A percentile compares a stretch with the other conserved stretches of the same genome.
Evolutionary conservation across 2,888 invertebrate genomes (phyloP).

Genomic region (Lamproptera curius): DNA sequence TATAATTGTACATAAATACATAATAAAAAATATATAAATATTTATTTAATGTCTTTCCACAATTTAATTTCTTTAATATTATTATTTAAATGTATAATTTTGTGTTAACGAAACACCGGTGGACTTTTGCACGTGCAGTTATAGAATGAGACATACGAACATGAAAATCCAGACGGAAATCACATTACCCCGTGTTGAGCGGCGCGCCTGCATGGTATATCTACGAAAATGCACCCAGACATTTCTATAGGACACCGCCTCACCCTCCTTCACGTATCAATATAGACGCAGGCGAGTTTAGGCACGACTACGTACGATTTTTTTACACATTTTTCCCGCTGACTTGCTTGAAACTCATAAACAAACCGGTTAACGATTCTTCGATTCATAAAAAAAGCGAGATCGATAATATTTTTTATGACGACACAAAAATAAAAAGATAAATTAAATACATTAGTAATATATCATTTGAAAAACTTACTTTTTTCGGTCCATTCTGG

Average conservation of each 20-base stretch:
- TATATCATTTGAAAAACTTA: constrained; percentile 56
- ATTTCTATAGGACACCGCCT: constrained; percentile 55
- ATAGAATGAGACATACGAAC: constrained; percentile 34
- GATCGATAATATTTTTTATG: constrained; percentile 25
- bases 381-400: constrained; percentile 14
- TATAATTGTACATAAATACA: no score
- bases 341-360: no score
- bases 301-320: constrained; percentile 10
- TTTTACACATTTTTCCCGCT: constrained; percentile 10
- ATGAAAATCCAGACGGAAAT: constrained; percentile 51
- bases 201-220: constrained; percentile 44
- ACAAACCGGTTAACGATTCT: not conserved
- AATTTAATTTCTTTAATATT: no score
- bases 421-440: constrained; percentile 30
- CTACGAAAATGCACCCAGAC: constrained; percentile 66
- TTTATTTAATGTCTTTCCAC: no score
- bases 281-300: constrained; percentile 24
- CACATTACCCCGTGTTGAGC: constrained; percentile 48
- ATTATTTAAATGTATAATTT: no score
- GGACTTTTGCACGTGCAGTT: no score
- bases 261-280: constrained; percentile 38
- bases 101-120: no score
- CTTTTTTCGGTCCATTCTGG: constrained; percentile 82
- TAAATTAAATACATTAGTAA: not conserved
- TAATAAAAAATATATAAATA: no score